These are phyloP conservation scores for Aethes cnicana DNA, from an alignment of 2,888 invertebrate genomes.

Conservation along the genomic window DNA sequence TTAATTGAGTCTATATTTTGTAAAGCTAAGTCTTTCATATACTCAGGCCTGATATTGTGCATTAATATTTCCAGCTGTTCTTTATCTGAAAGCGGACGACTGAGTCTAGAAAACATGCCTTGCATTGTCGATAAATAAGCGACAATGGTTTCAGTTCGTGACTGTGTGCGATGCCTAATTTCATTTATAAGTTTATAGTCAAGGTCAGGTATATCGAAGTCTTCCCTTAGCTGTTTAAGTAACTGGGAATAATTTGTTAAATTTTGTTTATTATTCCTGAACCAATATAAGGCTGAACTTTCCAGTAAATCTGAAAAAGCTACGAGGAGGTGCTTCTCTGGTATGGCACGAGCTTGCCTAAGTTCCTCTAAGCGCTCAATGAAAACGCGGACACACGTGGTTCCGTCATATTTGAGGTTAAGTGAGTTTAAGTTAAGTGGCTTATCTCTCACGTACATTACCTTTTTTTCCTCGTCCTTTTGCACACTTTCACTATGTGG, in stretches of 20 bases:
- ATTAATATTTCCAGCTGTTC: not conserved
- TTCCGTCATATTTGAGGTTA: not conserved
- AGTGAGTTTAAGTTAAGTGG: not conserved
- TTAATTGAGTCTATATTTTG: not conserved
- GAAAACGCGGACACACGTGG: not conserved
- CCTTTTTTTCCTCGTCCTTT: no score
- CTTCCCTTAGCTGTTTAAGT: not conserved
- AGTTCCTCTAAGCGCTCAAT: not conserved
- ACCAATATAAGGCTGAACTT: not conserved
- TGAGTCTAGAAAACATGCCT: not conserved
- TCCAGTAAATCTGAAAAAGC: not conserved
- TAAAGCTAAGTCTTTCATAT: not conserved
- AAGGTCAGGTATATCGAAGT: conserved; percentile 1
- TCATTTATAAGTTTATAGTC: not conserved
- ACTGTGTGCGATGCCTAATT: not conserved
- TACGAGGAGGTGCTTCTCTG: not conserved
- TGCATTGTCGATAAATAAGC: not conserved
- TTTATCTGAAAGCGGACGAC: not conserved
- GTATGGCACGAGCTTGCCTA: not conserved
- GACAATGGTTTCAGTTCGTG: not conserved
- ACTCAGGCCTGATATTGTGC: not conserved
- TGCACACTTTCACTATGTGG: no score
- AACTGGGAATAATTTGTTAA: not conserved
- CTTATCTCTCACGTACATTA: no score
- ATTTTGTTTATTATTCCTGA: not conserved